These are phyloP conservation scores for Chaenocephalus aceratus DNA, from an alignment of 2,113 vertebrate species.

Conservation along the genomic window DNA sequence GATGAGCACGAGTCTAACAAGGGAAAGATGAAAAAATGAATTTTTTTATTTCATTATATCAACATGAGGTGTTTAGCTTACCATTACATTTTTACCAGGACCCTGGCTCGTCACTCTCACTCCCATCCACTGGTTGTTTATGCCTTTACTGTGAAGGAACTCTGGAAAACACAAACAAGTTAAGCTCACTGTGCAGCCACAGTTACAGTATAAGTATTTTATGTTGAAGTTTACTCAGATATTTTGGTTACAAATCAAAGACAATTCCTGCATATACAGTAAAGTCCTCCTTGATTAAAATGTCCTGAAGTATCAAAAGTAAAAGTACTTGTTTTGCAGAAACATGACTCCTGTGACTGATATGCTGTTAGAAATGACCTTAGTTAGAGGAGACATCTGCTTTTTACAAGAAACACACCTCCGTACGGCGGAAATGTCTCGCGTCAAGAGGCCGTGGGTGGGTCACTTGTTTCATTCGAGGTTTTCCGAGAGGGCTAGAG, in stretches of 20 bases:
- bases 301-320: too few species aligned
- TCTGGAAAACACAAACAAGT: constrained; percentile 35
- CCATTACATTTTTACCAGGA: constrained; percentile 93
- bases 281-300: neutral
- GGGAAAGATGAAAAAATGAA: constrained; percentile 3
- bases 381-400: too few species aligned
- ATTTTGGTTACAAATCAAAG: neutral
- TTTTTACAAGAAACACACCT: too few species aligned
- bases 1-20: constrained; percentile 91
- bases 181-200: neutral
- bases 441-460: too few species aligned
- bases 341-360: neutral
- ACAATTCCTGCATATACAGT: neutral
- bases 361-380: neutral
- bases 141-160: constrained; percentile 81
- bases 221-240: neutral
- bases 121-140: constrained; percentile 97
- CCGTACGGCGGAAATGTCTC: too few species aligned
- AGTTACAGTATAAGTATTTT: too few species aligned
- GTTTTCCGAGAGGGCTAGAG: too few species aligned
- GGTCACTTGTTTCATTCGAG: too few species aligned
- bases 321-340: neutral
- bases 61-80: constrained; percentile 69
- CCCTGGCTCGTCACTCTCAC: constrained; percentile 93
- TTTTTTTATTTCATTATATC: neutral